Evolutionary conservation across 2,888 invertebrate species (phyloP), one percentile per base, ranked within the genome.

Genomic region (Ditula angustiorana): DNA sequence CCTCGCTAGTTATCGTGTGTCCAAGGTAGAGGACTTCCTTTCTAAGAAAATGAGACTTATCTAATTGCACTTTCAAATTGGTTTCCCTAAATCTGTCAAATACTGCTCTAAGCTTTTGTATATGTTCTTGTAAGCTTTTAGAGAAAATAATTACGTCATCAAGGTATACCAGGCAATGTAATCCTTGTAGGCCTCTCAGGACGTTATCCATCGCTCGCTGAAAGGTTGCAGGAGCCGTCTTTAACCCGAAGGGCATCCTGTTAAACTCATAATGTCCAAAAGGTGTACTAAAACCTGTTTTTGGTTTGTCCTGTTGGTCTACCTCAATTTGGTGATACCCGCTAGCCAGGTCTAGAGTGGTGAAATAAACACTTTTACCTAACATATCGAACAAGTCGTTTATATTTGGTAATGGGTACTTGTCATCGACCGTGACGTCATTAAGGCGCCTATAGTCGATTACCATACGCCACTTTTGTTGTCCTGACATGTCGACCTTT

Each of bases 111-210:
- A 74, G 24, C 30, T 70, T 74, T 11, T 64, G 3, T 4, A 74
- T 11, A 16, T 71, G 72, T 49, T 71, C 69, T 11, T 77, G 35
- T 33, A 79, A 30, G 10, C 66, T 71, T 13, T 23, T 63, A 3
- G 70, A 74, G 35, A 71, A 82, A 0, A 83, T 64, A 4, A 84
- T 77, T 7, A 52, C n/a, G n/a, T 52, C 52, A n/a, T 52, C 52
- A 0, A 52, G n/a, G 5, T 52, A 52, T 1, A 52, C 21, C 10
- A 52, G 21, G 10, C 52, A 52, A 21, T 21, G 19, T 11, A 21
- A 3, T 5, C 33, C 33, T 52, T 33, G 33, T 1, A 33, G 4
- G 1, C 33, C 52, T 11, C 21, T 33, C 0, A 52, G 21, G 0
- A 33, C 21, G 10, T 21, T 75, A 8, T 73, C 67, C 66, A 74